Conservation (phyloP, 2,113 vertebrate species). For the Oncorhynchus keta region DNA sequence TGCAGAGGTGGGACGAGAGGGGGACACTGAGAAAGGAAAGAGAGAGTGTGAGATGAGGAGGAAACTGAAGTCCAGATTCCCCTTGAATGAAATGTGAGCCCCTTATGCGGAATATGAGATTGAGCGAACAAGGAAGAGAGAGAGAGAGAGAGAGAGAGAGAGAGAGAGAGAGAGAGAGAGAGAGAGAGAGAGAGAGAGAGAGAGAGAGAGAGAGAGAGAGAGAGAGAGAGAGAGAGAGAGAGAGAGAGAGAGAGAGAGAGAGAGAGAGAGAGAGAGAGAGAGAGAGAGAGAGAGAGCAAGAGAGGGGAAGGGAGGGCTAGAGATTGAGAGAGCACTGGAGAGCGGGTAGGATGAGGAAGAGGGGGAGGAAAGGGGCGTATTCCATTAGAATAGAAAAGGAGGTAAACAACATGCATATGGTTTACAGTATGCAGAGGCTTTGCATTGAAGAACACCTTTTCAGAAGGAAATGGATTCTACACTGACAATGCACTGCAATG, state of each 20-base stretch:
- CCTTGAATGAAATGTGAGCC: slow-evolving; percentile 71
- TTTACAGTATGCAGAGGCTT: slow-evolving; percentile 11
- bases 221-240: slow-evolving; percentile 13
- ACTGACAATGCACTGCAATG: slow-evolving; percentile 1
- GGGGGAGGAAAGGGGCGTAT: slow-evolving; percentile 42
- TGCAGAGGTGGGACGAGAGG: not conserved
- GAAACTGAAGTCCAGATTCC: slow-evolving; percentile 54
- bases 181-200: no score
- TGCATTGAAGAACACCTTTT: not conserved
- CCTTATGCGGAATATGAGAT: slow-evolving; percentile 68
- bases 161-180: not conserved
- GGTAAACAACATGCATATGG: slow-evolving; percentile 52
- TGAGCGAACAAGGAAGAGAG: not conserved
- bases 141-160: slow-evolving; percentile 24
- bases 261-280: no score
- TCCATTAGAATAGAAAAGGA: slow-evolving; percentile 20
- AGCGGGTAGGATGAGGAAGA: slow-evolving; percentile 1
- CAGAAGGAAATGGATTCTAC: not conserved
- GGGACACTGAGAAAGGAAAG: slow-evolving; percentile 16
- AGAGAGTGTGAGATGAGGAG: slow-evolving; percentile 31
- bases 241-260: not conserved
- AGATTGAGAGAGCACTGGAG: slow-evolving; percentile 19
- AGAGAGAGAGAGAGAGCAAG: not conserved
- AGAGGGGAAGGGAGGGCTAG: slow-evolving; percentile 18
- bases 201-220: no score